Conservation (phyloP, 1,140 invertebrate genomes). For the Euglossa dilemma region DNA sequence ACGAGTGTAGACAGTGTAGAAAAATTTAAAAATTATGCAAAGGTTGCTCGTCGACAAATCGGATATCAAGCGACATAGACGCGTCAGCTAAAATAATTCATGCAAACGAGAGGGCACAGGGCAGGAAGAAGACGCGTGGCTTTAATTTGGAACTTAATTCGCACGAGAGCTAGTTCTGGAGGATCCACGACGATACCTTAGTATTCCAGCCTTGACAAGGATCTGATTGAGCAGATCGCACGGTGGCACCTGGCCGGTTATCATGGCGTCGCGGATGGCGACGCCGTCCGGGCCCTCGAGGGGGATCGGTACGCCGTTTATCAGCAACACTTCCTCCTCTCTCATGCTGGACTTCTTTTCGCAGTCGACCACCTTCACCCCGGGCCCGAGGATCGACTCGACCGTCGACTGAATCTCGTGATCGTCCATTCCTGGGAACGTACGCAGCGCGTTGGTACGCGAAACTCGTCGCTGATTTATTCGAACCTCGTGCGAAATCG, state of each 20-base stretch:
- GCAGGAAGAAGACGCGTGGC: too few species aligned
- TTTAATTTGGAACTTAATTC: slow-evolving; percentile 5
- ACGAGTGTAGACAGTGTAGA: too few species aligned
- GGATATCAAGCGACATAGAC: not conserved
- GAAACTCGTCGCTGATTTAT: slow-evolving; percentile 16
- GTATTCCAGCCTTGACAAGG: slow-evolving; percentile 86
- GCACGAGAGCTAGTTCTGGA: not conserved
- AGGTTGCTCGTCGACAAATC: not conserved
- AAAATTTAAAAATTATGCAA: too few species aligned
- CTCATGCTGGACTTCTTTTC: slow-evolving; percentile 88
- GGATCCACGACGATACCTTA: slow-evolving; percentile 79
- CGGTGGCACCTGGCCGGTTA: slow-evolving; percentile 88
- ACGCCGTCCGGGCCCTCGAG: slow-evolving; percentile 87
- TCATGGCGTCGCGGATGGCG: slow-evolving; percentile 87
- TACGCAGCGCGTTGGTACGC: slow-evolving; percentile 15
- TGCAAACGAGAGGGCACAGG: not conserved
- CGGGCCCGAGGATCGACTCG: slow-evolving; percentile 89
- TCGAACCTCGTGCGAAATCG: slow-evolving; percentile 69
- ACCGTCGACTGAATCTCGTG: slow-evolving; percentile 90
- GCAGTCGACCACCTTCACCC: slow-evolving; percentile 89
- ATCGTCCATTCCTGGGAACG: slow-evolving; percentile 85
- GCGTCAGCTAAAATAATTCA: not conserved
- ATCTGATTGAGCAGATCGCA: slow-evolving; percentile 89
- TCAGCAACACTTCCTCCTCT: slow-evolving; percentile 89
- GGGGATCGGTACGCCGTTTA: slow-evolving; percentile 89